Percentiles rank a stretch among this genome's conserved stretches.
These are phyloP conservation scores for Sinella curviseta DNA, from an alignment of 1,140 invertebrate genomes.

Conservation along the genomic window DNA sequence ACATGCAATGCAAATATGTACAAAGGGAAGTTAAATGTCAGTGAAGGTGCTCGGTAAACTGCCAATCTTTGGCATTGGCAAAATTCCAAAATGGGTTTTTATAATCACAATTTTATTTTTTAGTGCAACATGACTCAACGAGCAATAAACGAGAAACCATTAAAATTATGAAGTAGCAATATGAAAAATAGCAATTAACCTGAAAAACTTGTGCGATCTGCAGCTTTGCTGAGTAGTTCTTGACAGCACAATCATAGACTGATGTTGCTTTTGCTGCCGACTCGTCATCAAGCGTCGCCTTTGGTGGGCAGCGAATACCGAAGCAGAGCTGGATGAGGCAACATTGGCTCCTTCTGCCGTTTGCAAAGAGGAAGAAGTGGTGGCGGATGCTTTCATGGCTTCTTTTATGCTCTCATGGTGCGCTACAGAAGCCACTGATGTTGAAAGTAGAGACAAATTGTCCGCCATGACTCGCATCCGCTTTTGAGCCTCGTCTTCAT, in stretches of 20 bases:
- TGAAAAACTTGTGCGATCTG: conserved; percentile 20
- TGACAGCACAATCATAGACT: conserved; percentile 17
- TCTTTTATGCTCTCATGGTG: neutral
- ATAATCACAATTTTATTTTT: too few relatives aligned
- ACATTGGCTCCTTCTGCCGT: conserved; percentile 18
- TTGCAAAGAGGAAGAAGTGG: neutral
- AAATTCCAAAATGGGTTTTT: too few relatives aligned
- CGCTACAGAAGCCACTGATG: conserved; percentile 4
- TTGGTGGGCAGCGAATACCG: neutral
- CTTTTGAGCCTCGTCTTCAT: neutral
- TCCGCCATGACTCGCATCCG: neutral
- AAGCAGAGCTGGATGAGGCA: neutral
- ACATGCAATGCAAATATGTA: too few relatives aligned
- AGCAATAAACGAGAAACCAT: too few relatives aligned
- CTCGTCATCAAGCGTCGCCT: neutral
- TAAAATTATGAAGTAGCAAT: too few relatives aligned
- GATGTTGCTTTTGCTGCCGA: conserved; percentile 12
- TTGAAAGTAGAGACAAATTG: neutral
- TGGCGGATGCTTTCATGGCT: neutral
- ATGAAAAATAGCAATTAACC: neutral
- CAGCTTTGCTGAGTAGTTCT: neutral
- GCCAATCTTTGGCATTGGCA: too few relatives aligned
- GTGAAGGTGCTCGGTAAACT: too few relatives aligned
- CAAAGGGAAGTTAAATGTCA: too few relatives aligned
- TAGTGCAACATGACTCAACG: too few relatives aligned